Conservation (phyloP, 2,113 vertebrate species). For the Lutjanus erythropterus region DNA sequence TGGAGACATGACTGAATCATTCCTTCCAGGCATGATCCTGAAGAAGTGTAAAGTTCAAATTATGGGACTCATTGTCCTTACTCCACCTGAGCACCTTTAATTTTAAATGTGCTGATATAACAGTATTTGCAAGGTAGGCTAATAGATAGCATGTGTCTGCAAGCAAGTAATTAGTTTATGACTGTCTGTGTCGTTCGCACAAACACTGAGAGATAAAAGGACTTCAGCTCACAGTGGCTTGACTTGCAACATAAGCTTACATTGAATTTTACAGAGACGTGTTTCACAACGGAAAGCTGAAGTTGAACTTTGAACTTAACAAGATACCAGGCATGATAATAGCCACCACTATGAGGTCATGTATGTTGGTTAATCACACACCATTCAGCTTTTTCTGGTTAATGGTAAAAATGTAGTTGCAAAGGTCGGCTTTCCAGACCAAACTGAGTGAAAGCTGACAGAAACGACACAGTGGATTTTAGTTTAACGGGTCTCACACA, state of each 20-base stretch:
- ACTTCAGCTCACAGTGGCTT: background rate
- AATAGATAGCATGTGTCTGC: constrained; percentile 16
- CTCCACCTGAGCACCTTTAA: background rate
- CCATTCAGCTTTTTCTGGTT: background rate
- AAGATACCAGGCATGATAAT: constrained; percentile 1
- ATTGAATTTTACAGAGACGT: no score
- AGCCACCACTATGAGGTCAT: background rate
- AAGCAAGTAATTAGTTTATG: constrained; percentile 5
- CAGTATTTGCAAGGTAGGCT: background rate
- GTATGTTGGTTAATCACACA: background rate
- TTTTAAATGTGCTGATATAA: constrained; percentile 3
- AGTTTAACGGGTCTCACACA: background rate
- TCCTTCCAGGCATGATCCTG: constrained; percentile 44
- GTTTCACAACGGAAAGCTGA: constrained; percentile 43
- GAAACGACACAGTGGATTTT: background rate
- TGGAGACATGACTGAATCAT: background rate
- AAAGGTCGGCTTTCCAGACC: background rate
- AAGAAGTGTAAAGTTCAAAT: constrained; percentile 63
- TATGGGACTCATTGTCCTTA: constrained; percentile 15
- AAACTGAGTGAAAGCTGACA: background rate
- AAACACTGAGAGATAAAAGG: constrained; percentile 11
- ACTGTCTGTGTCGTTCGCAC: background rate
- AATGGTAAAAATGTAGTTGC: background rate
- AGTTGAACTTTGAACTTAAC: constrained; percentile 61
- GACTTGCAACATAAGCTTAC: background rate